Evolutionary conservation across 2,797 vertebrate species (phyloP).

Genomic region (Limosa lapponica): DNA sequence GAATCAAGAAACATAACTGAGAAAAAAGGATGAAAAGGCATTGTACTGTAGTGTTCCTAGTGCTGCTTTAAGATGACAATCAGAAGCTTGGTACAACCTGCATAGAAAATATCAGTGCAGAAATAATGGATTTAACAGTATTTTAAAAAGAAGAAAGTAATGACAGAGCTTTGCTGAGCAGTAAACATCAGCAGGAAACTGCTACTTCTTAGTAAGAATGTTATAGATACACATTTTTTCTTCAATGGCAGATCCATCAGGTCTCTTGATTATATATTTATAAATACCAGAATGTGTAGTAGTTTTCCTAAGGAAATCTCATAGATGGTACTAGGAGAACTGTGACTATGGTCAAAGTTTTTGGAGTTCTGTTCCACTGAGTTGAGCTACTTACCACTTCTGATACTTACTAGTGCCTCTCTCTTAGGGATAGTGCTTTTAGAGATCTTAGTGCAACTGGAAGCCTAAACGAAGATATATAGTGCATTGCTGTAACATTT

Average conservation of each 20-base stretch:
- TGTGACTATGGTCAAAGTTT: rapidly evolving
- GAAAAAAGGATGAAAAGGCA: background rate
- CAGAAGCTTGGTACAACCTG: background rate
- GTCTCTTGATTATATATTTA: background rate
- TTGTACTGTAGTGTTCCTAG: background rate
- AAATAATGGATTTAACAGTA: background rate
- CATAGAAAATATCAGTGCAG: background rate
- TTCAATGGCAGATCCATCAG: background rate
- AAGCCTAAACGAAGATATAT: background rate
- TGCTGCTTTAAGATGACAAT: background rate
- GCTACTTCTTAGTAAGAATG: background rate
- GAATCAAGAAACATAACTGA: background rate
- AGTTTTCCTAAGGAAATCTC: background rate
- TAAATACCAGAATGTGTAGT: background rate
- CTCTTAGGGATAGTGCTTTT: background rate
- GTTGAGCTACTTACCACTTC: background rate
- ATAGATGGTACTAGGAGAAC: background rate
- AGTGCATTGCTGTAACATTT: background rate
- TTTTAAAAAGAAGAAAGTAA: background rate
- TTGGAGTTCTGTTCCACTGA: background rate
- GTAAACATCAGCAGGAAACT: background rate
- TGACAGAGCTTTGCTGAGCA: background rate
- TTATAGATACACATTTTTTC: background rate
- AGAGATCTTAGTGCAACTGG: background rate
- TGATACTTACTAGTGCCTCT: background rate